Percentiles rank a stretch among this genome's conserved stretches.
Conservation (phyloP, 2,113 vertebrate species). For the Galemys pyrenaicus region DNA sequence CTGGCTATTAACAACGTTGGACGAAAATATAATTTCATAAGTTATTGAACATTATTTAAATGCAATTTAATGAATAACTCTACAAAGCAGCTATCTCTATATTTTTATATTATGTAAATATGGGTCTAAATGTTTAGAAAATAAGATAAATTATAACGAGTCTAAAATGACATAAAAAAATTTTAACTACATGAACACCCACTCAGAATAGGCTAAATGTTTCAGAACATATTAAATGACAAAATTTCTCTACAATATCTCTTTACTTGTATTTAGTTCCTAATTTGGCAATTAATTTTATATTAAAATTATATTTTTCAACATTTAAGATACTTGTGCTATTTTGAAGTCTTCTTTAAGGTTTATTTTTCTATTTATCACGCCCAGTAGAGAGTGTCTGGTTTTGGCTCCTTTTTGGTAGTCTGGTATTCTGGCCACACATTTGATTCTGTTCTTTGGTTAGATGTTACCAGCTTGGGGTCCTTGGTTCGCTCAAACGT, state of each 20-base stretch:
- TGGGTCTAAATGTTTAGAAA: neutral
- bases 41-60: neutral
- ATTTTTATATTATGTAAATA: neutral
- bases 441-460: slow-evolving; percentile 13
- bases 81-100: neutral
- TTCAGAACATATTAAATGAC: neutral
- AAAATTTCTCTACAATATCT: neutral
- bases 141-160: neutral
- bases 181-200: neutral
- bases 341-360: neutral
- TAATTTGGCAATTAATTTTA: neutral
- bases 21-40: neutral
- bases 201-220: neutral
- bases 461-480: neutral
- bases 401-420: neutral
- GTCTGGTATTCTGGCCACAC: neutral
- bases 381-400: neutral
- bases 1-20: neutral
- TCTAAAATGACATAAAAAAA: neutral
- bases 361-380: neutral
- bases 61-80: neutral
- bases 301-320: neutral
- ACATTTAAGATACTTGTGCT: neutral
- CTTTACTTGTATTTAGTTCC: neutral
- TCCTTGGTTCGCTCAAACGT: neutral